Base-by-base conservation (phyloP, 2,113 vertebrate genomes). In the Nibea albiflora region DNA sequence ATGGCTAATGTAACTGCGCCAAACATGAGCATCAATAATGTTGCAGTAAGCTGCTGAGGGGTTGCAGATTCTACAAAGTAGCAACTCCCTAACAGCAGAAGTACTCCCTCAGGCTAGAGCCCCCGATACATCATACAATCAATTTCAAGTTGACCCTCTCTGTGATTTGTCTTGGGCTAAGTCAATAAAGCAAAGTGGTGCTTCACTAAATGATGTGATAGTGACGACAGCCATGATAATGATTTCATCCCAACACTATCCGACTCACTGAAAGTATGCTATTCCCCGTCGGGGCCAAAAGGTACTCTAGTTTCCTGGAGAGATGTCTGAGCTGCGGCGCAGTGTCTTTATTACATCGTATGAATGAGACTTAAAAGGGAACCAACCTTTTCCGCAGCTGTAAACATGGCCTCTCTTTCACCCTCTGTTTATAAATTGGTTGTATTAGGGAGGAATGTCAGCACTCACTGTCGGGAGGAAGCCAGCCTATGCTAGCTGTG, bases 121-220 rank as follows among this genome's bases (percentile, higher is more conserved):
- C 78, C 78, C 54, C 53, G 42, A 88, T 85, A 76, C 83, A 86
- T 92, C 85, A 85, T 67, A 70, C 87, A 90, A 92, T 93, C 90
- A 91, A 92, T 93, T 85, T 78, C 72, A 54, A 75, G 89, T 84
- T 89, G 90, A 89, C 88, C 88, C 84, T 57, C 80, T 90, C 84
- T 71, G 80, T 87, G 82, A 84, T 92, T 91, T 88, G 87, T 92
- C 88, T 91, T 73, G 61, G 81, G 35, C 72, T 60, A 68, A 84
- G 92, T 93, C 92, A 89, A 92, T 93, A 92, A 88, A 88, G 81
- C 76, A 84, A 91, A 92, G 90, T 88, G 81, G 89, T 88, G 80
- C 85, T 89, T 88, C 76, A 72, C 39, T 76, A 80, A 81, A 84
- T 80, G 91, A 92, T 88, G 87, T 69, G 76, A 91, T 88, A 68